phyloP scores from a whole-genome alignment of 2,797 vertebrate genomes.

The Chrysocyon brachyurus region DNA sequence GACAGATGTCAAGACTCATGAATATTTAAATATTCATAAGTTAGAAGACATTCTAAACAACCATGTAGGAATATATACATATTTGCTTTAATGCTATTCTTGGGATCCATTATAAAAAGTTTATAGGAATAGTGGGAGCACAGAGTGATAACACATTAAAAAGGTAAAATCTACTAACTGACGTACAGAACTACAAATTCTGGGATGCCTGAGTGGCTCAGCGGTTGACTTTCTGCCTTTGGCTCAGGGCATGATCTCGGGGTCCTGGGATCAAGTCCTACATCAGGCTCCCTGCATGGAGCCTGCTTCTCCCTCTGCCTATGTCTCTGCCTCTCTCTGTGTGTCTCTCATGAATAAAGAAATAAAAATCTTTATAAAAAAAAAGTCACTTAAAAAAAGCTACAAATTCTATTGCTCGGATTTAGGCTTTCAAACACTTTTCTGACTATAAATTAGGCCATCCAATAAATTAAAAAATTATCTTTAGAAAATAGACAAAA shows the following conservation, averaged over 20 bases:
- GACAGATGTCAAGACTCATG: conserved; percentile 83
- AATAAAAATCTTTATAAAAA: too few species aligned
- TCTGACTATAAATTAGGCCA: background rate
- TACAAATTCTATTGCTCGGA: background rate
- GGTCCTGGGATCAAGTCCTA: too few species aligned
- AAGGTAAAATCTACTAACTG: background rate
- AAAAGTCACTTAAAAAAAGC: too few species aligned
- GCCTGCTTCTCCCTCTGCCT: too few species aligned
- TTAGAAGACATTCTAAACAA: conserved; percentile 73
- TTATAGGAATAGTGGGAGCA: background rate
- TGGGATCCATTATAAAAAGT: background rate
- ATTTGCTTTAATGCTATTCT: conserved; percentile 65
- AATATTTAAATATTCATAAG: conserved; percentile 83
- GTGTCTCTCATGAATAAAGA: too few species aligned
- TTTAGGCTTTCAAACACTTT: background rate
- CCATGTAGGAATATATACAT: conserved; percentile 68
- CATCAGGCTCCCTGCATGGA: too few species aligned
- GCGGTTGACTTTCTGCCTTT: too few species aligned
- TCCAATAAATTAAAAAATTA: background rate
- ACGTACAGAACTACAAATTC: background rate
- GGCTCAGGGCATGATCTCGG: too few species aligned
- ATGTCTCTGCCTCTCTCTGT: too few species aligned
- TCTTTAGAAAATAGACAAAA: conserved; percentile 23
- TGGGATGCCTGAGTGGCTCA: background rate
- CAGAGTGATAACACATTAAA: background rate